Evolutionary conservation across 2,113 vertebrate species (phyloP), one percentile per base, ranked within the genome.

Genomic region (Gnathonemus longibarbis): DNA sequence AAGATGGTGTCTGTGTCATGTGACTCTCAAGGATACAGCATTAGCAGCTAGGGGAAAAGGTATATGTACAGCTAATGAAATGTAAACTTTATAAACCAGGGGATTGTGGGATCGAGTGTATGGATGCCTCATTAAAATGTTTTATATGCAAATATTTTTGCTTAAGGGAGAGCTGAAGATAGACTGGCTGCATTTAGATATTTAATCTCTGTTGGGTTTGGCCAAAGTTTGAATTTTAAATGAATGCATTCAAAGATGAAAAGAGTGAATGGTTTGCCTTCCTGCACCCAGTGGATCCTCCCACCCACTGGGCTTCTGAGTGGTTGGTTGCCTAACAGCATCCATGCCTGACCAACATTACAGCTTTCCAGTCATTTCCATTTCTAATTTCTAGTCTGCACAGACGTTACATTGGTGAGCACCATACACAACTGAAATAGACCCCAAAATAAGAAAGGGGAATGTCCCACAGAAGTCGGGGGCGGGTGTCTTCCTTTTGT

Each of bases 41-140:
- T 45, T 56, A 89, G 27, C 74, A 84, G 10, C 24, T 31, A 9
- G 42, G 52, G 50, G 3, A 84, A 58, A 58, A 58, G 3, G 48
- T 8, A 52, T 80, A 89, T 21, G n/a, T 31, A 56, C 50, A 39
- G 27, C 15, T 83, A 35, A 89, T 66, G 46, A 52, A 48, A 88
- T 70, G 62, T 89, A 89, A 80, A 89, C 88, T 27, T 56, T 31
- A 48, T 52, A 31, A 87, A 56, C 89, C 77, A 9, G 19, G 77
- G 77, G 70, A 84, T 52, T 89, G 50, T 39, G 70, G 74, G n/a
- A 56, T 39, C 39, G 17, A 48, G 52, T 42, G 39, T 24, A 48
- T 62, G 52, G 19, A 42, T 7, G 50, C 89, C 42, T 83, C 35
- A 84, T 89, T 84, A 84, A 89, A 46, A 53, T 58, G 56, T 89